Conservation (phyloP, 1,140 invertebrate genomes). For the Belonocnema kinseyi region DNA sequence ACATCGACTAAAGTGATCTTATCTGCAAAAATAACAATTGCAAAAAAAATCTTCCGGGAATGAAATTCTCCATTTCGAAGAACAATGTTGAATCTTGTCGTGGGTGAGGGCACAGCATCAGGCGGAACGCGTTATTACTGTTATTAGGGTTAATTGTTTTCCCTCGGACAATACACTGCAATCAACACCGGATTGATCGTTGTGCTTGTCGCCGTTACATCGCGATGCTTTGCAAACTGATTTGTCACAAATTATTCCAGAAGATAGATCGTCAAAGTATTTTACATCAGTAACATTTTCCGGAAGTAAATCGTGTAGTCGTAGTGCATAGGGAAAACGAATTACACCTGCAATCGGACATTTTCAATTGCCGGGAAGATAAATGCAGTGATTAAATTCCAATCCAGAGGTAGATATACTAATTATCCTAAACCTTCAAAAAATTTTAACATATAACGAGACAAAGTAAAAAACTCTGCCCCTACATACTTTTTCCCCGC, state of each 20-base stretch:
- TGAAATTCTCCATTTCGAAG: slow-evolving; percentile 2
- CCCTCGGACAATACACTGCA: slow-evolving; percentile 57
- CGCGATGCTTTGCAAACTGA: slow-evolving; percentile 51
- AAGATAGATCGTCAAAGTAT: slow-evolving; percentile 49
- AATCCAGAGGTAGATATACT: too few relatives aligned
- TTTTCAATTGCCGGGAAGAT: background rate
- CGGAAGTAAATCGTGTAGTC: slow-evolving; percentile 33
- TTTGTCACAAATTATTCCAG: slow-evolving; percentile 57
- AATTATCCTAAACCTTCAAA: too few relatives aligned
- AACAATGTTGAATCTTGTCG: slow-evolving; percentile 58
- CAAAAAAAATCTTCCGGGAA: too few relatives aligned
- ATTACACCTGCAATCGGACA: background rate
- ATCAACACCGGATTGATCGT: slow-evolving; percentile 56
- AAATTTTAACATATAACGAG: too few relatives aligned
- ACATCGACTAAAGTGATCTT: too few relatives aligned
- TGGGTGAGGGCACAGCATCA: slow-evolving; percentile 50
- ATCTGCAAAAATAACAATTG: too few relatives aligned
- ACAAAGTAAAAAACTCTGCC: too few relatives aligned
- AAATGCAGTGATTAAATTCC: background rate
- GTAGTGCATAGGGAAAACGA: background rate
- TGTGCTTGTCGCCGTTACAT: slow-evolving; percentile 55
- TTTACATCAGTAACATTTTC: slow-evolving; percentile 45
- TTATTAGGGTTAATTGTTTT: slow-evolving; percentile 62
- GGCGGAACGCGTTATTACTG: slow-evolving; percentile 58
- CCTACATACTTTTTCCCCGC: too few relatives aligned